These are phyloP conservation scores for Gymnosoma rotundatum DNA, from an alignment of 2,888 invertebrate genomes.

Conservation along the genomic window DNA sequence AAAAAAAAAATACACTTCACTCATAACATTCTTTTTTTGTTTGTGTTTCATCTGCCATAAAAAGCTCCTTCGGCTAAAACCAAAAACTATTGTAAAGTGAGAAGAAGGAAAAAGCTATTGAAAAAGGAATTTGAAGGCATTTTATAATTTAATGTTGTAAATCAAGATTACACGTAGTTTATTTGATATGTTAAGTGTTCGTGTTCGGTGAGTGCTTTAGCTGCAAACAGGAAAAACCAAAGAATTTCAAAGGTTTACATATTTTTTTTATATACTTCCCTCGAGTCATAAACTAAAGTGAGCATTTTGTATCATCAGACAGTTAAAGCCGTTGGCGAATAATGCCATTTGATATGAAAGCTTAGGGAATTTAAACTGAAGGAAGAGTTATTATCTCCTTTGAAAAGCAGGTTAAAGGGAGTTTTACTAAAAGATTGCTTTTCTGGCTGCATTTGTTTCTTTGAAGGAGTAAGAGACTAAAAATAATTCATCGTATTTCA, in stretches of 20 bases:
- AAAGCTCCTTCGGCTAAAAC: conserved; percentile 19
- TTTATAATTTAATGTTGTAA: conserved; percentile 64
- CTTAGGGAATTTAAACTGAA: background rate
- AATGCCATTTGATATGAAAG: conserved; percentile 61
- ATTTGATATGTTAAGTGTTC: conserved; percentile 63
- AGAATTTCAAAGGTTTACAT: background rate
- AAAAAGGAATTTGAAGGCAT: conserved; percentile 62
- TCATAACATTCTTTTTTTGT: background rate
- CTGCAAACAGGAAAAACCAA: conserved; percentile 6
- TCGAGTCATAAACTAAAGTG: conserved; percentile 44
- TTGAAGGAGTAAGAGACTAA: background rate
- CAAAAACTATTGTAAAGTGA: conserved; percentile 16
- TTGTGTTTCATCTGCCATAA: conserved; percentile 20
- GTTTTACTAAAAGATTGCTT: background rate
- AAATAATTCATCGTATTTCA: too few species aligned
- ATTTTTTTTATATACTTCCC: conserved; percentile 22
- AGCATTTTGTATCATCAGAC: conserved; percentile 58
- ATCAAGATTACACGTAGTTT: conserved; percentile 67
- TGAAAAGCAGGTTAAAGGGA: background rate
- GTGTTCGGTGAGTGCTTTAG: conserved; percentile 29
- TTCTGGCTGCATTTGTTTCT: background rate
- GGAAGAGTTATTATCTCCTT: conserved; percentile 1
- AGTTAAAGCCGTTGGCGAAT: conserved; percentile 53
- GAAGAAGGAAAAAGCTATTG: background rate
- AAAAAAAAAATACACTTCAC: background rate